Conservation (phyloP, 1,140 invertebrate genomes). For the Drosophila aff. region DNA sequence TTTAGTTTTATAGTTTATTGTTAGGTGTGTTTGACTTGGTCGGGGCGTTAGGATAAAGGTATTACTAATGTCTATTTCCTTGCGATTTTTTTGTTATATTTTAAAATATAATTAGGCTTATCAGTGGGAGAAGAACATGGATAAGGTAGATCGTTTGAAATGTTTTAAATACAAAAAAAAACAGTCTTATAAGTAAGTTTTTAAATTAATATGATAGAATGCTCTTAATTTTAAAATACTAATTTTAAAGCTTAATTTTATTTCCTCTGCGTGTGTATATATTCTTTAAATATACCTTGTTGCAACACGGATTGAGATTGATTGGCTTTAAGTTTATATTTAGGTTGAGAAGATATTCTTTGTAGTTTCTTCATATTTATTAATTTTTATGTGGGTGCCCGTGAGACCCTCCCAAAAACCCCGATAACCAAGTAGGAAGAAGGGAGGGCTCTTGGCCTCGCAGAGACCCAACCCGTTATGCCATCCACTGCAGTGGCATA, state of each 20-base stretch:
- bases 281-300: neutral
- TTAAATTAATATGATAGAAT: neutral
- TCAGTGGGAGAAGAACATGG: neutral
- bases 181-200: too few species aligned
- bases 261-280: neutral
- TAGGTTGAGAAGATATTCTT: too few species aligned
- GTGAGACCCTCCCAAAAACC: conserved; percentile 6
- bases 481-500: conserved; percentile 39
- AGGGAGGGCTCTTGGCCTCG: conserved; percentile 12
- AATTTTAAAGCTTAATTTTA: neutral
- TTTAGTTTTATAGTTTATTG: conserved; percentile 1
- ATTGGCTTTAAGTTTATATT: neutral
- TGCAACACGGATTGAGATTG: neutral
- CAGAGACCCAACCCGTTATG: conserved; percentile 45
- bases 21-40: neutral
- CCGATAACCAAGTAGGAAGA: neutral
- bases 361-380: neutral
- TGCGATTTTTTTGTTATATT: neutral
- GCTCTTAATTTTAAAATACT: neutral
- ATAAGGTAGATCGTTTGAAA: neutral
- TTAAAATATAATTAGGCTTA: neutral
- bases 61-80: neutral
- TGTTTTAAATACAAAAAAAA: too few species aligned
- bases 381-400: neutral
- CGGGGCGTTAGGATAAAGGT: neutral